Evolutionary conservation across 2,797 vertebrate genomes (phyloP).

Genomic region (Lacerta bilineata): DNA sequence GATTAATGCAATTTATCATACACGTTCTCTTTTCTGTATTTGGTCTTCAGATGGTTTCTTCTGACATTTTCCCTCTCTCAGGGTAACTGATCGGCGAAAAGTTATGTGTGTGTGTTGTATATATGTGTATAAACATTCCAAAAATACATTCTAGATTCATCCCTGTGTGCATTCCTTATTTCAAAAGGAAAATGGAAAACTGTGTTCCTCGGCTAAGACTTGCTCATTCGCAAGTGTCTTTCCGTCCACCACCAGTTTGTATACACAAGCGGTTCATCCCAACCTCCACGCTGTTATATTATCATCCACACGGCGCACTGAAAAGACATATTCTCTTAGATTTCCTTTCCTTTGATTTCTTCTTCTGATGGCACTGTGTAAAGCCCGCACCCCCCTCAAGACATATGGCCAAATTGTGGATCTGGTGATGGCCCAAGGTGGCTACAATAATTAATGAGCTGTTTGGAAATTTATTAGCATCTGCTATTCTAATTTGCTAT

Average conservation of each 20-base stretch:
- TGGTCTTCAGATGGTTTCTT: constrained; percentile 32
- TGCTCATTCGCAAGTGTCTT: constrained; percentile 49
- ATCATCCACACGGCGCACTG: constrained; percentile 31
- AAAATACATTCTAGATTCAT: constrained; percentile 28
- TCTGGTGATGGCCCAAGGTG: constrained; percentile 68
- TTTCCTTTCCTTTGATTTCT: constrained; percentile 44
- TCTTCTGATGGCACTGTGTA: constrained; percentile 40
- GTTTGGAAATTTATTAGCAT: constrained; percentile 73
- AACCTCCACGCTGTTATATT: constrained; percentile 53
- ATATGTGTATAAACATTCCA: constrained; percentile 41
- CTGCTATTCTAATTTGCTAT: constrained; percentile 70
- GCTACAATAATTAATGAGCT: constrained; percentile 71
- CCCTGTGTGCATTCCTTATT: constrained; percentile 50
- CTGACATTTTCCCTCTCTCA: constrained; percentile 44
- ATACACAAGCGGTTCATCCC: constrained; percentile 46
- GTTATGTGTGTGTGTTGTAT: constrained; percentile 25
- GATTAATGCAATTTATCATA: too few relatives aligned
- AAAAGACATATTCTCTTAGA: constrained; percentile 23
- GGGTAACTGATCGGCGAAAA: constrained; percentile 50
- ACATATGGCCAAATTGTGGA: constrained; percentile 67
- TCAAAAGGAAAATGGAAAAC: constrained; percentile 42
- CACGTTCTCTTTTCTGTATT: constrained; percentile 46
- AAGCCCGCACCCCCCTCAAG: constrained; percentile 58
- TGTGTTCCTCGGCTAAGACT: constrained; percentile 47
- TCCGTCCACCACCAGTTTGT: background rate